Evolutionary conservation across 2,888 invertebrate species (phyloP), one percentile per base, ranked within the genome.

Genomic region (Plemyria rubiginata): DNA sequence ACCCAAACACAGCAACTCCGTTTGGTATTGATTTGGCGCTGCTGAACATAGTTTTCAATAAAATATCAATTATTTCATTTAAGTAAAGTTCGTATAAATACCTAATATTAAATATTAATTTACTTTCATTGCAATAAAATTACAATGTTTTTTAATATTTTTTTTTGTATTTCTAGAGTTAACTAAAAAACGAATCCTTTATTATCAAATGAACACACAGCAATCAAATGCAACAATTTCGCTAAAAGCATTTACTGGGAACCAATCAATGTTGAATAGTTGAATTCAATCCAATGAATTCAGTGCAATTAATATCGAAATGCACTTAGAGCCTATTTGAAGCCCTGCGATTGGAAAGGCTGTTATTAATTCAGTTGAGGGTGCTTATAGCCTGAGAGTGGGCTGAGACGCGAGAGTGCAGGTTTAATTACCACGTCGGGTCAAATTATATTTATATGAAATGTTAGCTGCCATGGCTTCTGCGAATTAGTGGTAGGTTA

Each of bases 251-350:
- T 69, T 71, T 61, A 68, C 41, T 43, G 63, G 32, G 56, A 50
- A 69, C 50, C 72, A 70, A 76, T 78, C 78, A 76, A 70, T 70
- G 63, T 65, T 68, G 69, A 72, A 73, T 72, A 69, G 74, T 77
- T 77, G 70, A 77, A 75, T 76, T 69, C 48, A 68, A 68, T 72
- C 62, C 64, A 70, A 32, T 61, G 71, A 72, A 74, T 72, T 71
- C 67, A 67, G 56, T 60, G 68, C 72, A 74, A 82, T 83, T 81
- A 80, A 79, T 79, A 76, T 76, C 72, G 65, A 66, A 75, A 69
- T 61, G 76, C 69, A 72, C 71, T 65, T 64, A 62, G 62, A 54
- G 68, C 65, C 72, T 70, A 74, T 74, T 77, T 70, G 65, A 62
- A 73, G 73, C 70, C 66, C 64, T 67, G 67, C 72, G 66, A 74